Evolutionary conservation across 1,140 invertebrate genomes (phyloP).

Genomic region (Patella vulgata): DNA sequence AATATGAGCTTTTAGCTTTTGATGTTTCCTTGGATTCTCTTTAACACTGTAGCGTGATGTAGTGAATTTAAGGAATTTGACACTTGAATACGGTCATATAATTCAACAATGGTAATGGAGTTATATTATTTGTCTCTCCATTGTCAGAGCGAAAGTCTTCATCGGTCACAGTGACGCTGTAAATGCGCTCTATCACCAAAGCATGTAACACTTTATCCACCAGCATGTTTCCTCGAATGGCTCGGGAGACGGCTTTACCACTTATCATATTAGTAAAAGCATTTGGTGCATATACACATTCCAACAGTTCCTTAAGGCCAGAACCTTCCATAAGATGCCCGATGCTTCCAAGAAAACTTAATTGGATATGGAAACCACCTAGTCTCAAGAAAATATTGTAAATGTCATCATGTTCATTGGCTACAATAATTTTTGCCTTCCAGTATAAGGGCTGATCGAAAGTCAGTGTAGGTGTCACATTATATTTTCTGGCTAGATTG

Average conservation of each 20-base stretch:
- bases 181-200: slow-evolving; percentile 9
- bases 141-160: not conserved
- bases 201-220: slow-evolving; percentile 22
- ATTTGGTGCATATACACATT: slow-evolving; percentile 38
- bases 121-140: not conserved
- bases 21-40: slow-evolving; percentile 37
- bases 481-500: slow-evolving; percentile 16
- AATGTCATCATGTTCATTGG: slow-evolving; percentile 22
- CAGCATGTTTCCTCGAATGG: slow-evolving; percentile 61
- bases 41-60: not conserved
- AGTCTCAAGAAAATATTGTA: slow-evolving; percentile 22
- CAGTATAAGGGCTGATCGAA: slow-evolving; percentile 51
- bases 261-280: slow-evolving; percentile 57
- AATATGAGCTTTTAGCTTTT: slow-evolving; percentile 35
- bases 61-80: not conserved
- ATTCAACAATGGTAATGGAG: not conserved
- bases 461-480: slow-evolving; percentile 33
- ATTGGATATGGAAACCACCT: slow-evolving; percentile 36
- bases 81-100: not conserved
- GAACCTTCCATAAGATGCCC: slow-evolving; percentile 39
- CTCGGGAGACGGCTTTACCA: slow-evolving; percentile 63
- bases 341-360: slow-evolving; percentile 44
- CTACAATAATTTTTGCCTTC: slow-evolving; percentile 37
- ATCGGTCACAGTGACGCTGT: not conserved
- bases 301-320: slow-evolving; percentile 32